A percentile compares a stretch with the other conserved stretches of the same genome.
Evolutionary conservation across 1,140 invertebrate genomes (phyloP).

Genomic region (Oscheius sp.): DNA sequence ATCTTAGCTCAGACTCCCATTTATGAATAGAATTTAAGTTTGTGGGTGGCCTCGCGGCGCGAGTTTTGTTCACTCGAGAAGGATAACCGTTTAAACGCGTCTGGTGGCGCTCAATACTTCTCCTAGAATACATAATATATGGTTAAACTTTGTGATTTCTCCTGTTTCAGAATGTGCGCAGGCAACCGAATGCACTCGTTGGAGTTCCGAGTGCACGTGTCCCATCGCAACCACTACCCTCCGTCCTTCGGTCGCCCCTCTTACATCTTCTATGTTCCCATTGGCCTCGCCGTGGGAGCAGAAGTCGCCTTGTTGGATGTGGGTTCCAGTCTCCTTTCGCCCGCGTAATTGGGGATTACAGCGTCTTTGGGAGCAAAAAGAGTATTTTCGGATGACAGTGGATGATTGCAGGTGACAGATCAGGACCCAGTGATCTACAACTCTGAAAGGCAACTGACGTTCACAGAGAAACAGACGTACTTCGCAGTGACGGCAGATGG

Average conservation of each 20-base stretch:
- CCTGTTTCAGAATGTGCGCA: constrained; percentile 24
- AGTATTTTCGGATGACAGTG: background rate
- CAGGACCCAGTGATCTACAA: constrained; percentile 44
- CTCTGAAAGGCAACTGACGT: constrained; percentile 26
- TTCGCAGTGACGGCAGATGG: constrained; percentile 33
- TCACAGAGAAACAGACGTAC: constrained; percentile 29
- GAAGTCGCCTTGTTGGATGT: constrained; percentile 17
- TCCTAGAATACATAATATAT: too few relatives aligned
- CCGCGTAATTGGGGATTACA: background rate
- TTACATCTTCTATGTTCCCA: constrained; percentile 33
- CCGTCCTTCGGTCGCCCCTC: constrained; percentile 20
- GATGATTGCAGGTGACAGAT: constrained; percentile 21
- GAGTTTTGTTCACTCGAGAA: too few relatives aligned
- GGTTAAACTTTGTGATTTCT: background rate
- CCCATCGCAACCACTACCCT: constrained; percentile 36
- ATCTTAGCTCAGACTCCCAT: too few relatives aligned
- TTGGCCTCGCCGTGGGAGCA: constrained; percentile 25
- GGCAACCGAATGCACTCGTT: constrained; percentile 32
- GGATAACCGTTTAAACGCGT: too few relatives aligned
- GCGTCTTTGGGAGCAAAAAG: background rate
- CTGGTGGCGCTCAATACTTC: too few relatives aligned
- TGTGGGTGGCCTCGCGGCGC: too few relatives aligned
- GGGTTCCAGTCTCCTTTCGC: background rate
- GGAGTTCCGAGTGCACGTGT: constrained; percentile 34
- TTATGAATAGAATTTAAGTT: too few relatives aligned